Conservation (phyloP, 2,888 invertebrate species). For the Alloplasta piceator region DNA sequence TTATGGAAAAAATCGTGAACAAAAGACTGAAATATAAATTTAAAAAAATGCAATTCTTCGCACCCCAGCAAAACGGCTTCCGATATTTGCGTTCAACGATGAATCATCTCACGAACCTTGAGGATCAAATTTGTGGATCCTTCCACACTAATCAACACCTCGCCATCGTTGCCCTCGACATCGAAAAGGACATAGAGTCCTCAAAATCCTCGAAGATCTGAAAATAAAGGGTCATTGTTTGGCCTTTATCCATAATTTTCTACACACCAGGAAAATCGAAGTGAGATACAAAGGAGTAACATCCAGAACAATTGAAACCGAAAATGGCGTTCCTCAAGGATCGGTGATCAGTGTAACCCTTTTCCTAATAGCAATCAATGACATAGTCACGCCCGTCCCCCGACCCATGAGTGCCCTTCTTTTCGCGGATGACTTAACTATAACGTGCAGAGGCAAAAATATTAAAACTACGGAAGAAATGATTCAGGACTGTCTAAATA, state of each 20-base stretch:
- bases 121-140: conserved; percentile 40
- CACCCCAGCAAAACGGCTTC: conserved; percentile 41
- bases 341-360: conserved; percentile 62
- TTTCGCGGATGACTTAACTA: too few species aligned
- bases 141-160: conserved; percentile 26
- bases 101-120: conserved; percentile 58
- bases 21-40: conserved; percentile 34
- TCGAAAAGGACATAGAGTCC: conserved; percentile 62
- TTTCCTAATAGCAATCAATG: conserved; percentile 66
- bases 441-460: conserved; percentile 57
- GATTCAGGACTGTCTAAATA: conserved; percentile 58
- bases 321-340: conserved; percentile 65
- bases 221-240: conserved; percentile 52
- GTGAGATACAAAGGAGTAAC: conserved; percentile 23
- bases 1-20: conserved; percentile 47
- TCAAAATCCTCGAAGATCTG: conserved; percentile 46
- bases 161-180: conserved; percentile 50
- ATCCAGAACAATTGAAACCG: conserved; percentile 33
- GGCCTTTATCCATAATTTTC: conserved; percentile 61
- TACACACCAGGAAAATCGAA: conserved; percentile 49
- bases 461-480: conserved; percentile 33
- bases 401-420: too few species aligned
- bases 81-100: conserved; percentile 39
- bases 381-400: too few species aligned
- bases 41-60: conserved; percentile 11